Percentiles rank a stretch among this genome's conserved stretches.
phyloP scores from a whole-genome alignment of 92 coral and sea anemone genomes.

The Scolanthus callimorphus region DNA sequence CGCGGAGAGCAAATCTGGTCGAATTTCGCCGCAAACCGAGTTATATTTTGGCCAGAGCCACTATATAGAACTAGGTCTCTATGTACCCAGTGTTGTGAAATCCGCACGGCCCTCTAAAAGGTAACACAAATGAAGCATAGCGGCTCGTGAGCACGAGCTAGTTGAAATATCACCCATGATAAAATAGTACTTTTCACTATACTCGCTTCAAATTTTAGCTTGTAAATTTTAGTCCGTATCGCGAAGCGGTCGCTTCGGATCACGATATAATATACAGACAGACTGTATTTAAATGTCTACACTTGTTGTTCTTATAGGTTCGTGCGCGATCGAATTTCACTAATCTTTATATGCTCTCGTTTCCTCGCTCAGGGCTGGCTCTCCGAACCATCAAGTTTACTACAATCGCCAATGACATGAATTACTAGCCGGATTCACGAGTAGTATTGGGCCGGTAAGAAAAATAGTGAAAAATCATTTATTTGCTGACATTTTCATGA shows the following conservation, averaged over 20 bases:
- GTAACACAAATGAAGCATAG: conserved; percentile 1
- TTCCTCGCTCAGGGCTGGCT: conserved; percentile 16
- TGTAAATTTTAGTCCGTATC: conserved; percentile 11
- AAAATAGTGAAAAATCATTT: not conserved
- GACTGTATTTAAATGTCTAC: no score
- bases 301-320: no score
- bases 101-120: conserved; percentile 22
- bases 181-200: conserved; percentile 23
- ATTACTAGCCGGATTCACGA: conserved; percentile 1
- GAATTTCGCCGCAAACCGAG: conserved; percentile 22
- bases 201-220: conserved; percentile 6
- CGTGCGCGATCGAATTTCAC: not conserved
- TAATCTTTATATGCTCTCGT: not conserved
- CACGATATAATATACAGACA: no score
- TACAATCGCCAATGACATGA: conserved; percentile 28
- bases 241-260: not conserved
- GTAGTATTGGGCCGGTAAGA: not conserved
- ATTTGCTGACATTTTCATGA: no score
- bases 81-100: not conserved
- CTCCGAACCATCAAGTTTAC: conserved; percentile 3
- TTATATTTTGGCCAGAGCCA: conserved; percentile 1
- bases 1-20: conserved; percentile 23
- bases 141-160: conserved; percentile 3
- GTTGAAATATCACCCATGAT: conserved; percentile 9
- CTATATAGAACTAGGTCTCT: not conserved